Conservation (phyloP, 1,140 invertebrate species). For the Neuroterus valhalla region DNA sequence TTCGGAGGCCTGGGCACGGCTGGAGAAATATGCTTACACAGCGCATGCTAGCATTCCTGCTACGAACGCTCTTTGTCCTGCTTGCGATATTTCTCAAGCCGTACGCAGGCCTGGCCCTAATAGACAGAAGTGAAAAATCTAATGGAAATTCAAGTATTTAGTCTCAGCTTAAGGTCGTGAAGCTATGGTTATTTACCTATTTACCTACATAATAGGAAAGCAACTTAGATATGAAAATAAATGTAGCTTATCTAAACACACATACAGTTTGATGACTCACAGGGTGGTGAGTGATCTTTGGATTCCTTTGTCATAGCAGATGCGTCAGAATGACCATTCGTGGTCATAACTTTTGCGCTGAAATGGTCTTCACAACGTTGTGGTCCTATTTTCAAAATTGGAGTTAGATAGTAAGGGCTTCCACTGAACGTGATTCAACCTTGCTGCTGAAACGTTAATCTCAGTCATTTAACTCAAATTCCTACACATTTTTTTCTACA, state of each 20-base stretch:
- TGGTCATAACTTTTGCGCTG: constrained; percentile 66
- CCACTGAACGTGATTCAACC: constrained; percentile 33
- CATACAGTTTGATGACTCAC: constrained; percentile 75
- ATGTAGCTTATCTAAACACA: constrained; percentile 69
- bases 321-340: constrained; percentile 66
- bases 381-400: constrained; percentile 66
- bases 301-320: constrained; percentile 58
- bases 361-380: constrained; percentile 70
- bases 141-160: constrained; percentile 3
- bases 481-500: background rate
- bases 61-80: no score
- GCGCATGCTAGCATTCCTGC: no score
- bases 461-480: background rate
- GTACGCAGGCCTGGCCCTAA: no score
- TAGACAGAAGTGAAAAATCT: background rate
- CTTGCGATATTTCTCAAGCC: no score
- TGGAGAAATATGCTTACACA: no score
- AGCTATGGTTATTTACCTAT: no score
- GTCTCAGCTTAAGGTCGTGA: background rate
- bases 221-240: constrained; percentile 52
- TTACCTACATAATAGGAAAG: background rate
- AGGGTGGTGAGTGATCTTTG: constrained; percentile 72
- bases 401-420: constrained; percentile 35
- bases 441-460: constrained; percentile 40
- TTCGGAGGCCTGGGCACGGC: no score